These are phyloP conservation scores for Tetraodon nigroviridis DNA, from an alignment of 2,113 vertebrate species.

Conservation along the genomic window DNA sequence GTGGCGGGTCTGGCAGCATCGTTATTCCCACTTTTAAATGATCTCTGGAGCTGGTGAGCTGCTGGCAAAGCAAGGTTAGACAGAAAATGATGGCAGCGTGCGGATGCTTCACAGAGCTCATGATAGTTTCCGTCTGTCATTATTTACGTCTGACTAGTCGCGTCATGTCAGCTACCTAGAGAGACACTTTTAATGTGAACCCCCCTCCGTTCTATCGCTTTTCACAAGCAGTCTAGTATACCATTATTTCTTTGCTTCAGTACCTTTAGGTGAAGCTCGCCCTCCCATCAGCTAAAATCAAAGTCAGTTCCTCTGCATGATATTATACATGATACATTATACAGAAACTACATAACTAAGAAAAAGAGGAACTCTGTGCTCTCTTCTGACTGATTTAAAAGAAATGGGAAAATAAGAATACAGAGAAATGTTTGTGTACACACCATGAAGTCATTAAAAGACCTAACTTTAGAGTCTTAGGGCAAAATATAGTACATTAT, in stretches of 20 bases:
- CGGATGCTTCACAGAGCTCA: slow-evolving; percentile 99
- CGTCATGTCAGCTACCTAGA: slow-evolving; percentile 97
- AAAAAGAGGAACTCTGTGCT: slow-evolving; percentile 36
- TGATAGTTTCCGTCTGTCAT: slow-evolving; percentile 99
- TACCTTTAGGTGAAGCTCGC: slow-evolving; percentile 93
- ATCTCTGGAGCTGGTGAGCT: slow-evolving; percentile 88
- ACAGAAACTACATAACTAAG: slow-evolving; percentile 38
- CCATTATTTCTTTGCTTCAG: slow-evolving; percentile 96
- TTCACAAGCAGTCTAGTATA: slow-evolving; percentile 81
- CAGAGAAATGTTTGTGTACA: slow-evolving; percentile 8
- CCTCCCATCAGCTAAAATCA: slow-evolving; percentile 89
- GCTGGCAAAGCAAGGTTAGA: slow-evolving; percentile 94
- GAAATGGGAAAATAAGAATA: slow-evolving; percentile 17
- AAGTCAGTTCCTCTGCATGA: slow-evolving; percentile 80
- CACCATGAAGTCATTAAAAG: slow-evolving; percentile 18
- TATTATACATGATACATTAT: slow-evolving; percentile 82
- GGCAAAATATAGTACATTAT: slow-evolving; percentile 54
- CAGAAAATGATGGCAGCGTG: slow-evolving; percentile 93
- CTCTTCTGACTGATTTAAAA: slow-evolving; percentile 61
- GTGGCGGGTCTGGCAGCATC: slow-evolving; percentile 85
- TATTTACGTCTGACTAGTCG: slow-evolving; percentile 99
- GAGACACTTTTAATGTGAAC: slow-evolving; percentile 89
- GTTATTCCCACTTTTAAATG: slow-evolving; percentile 96
- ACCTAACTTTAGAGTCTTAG: slow-evolving; percentile 20
- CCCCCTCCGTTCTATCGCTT: slow-evolving; percentile 78